Conservation (phyloP, 1,140 invertebrate genomes). For the Grapholita molesta region DNA sequence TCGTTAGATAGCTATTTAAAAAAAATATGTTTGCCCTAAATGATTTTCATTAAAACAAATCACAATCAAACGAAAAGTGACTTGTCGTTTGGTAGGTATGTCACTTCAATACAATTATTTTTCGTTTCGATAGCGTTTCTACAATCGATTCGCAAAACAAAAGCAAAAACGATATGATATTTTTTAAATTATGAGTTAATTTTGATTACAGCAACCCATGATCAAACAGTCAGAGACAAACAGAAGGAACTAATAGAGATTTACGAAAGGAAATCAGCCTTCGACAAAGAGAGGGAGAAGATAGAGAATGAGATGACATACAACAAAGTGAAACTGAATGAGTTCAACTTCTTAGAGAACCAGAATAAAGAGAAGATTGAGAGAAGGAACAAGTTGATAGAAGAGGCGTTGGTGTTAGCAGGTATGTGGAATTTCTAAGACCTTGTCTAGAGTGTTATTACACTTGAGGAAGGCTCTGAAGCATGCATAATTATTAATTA, state of each 20-base stretch:
- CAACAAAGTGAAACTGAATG: constrained; percentile 67
- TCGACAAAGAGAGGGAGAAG: constrained; percentile 67
- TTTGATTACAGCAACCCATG: constrained; percentile 48
- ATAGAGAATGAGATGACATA: constrained; percentile 67
- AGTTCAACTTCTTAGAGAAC: constrained; percentile 63
- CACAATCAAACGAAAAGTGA: no score
- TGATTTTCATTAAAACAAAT: no score
- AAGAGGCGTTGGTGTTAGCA: constrained; percentile 62
- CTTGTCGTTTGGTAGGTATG: no score
- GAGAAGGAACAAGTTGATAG: constrained; percentile 58
- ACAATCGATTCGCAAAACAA: no score
- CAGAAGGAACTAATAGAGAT: constrained; percentile 62
- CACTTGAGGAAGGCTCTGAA: no score
- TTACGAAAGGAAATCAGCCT: constrained; percentile 57
- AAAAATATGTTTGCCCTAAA: no score
- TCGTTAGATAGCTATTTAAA: no score
- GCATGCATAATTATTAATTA: no score
- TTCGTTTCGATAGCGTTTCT: no score
- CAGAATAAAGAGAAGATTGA: constrained; percentile 74
- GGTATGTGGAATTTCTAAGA: constrained; percentile 47
- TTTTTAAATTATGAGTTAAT: neutral
- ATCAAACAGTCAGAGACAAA: constrained; percentile 58
- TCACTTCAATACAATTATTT: no score
- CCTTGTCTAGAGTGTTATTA: no score
- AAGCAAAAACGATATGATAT: neutral